These are phyloP conservation scores for Epirrita christyi DNA, from an alignment of 2,888 invertebrate genomes.

Conservation along the genomic window DNA sequence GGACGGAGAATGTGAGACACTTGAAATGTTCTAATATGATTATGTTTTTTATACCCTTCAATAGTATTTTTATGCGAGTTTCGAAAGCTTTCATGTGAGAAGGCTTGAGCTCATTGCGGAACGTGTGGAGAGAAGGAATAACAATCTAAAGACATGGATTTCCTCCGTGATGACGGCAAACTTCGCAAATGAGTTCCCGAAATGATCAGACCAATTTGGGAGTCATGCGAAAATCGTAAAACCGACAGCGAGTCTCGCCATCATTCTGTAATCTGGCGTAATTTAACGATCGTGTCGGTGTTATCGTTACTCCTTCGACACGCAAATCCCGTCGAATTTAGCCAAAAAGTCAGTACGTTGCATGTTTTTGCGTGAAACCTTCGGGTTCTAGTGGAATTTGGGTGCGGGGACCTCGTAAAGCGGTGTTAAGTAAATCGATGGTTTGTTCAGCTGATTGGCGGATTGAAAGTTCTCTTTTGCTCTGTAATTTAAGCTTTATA, in stretches of 20 bases:
- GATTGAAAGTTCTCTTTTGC: constrained; percentile 65
- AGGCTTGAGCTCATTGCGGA: constrained; percentile 17
- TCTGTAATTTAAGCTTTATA: constrained; percentile 39
- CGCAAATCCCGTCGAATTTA: constrained; percentile 67
- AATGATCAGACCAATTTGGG: constrained; percentile 65
- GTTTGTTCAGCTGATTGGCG: constrained; percentile 75
- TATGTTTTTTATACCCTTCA: constrained; percentile 25
- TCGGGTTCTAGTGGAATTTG: constrained; percentile 54
- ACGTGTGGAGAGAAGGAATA: constrained; percentile 32
- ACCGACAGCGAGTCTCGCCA: constrained; percentile 50
- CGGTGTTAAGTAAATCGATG: constrained; percentile 70
- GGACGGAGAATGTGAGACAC: constrained; percentile 63
- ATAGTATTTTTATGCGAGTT: constrained; percentile 33
- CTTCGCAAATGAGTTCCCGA: constrained; percentile 71
- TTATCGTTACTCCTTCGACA: constrained; percentile 68
- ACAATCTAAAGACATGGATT: constrained; percentile 57
- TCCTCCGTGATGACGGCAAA: constrained; percentile 69
- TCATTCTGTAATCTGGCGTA: constrained; percentile 61
- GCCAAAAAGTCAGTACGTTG: constrained; percentile 65
- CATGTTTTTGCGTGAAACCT: constrained; percentile 62
- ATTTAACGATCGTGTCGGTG: constrained; percentile 70
- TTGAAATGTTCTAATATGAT: constrained; percentile 56
- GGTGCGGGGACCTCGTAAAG: constrained; percentile 63
- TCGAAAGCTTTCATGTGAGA: constrained; percentile 21
- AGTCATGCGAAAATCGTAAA: constrained; percentile 78